Percentiles rank a stretch among this genome's conserved stretches.
Evolutionary conservation across 2,888 invertebrate species (phyloP).

Genomic region (Orchestes rusci): DNA sequence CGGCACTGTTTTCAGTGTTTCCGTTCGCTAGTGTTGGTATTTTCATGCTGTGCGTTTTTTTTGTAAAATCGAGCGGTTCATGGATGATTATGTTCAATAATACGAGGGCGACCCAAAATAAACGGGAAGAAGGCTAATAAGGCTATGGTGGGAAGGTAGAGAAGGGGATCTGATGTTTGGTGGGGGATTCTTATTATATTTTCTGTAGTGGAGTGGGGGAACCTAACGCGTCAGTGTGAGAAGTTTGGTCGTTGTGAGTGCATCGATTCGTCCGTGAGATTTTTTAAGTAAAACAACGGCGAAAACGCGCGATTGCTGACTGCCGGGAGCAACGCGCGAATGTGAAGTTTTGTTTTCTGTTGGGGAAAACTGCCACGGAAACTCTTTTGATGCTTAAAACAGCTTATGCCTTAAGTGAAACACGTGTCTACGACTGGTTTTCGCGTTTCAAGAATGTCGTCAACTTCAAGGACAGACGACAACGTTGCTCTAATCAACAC

Average conservation of each 20-base stretch:
- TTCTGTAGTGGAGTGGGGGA: no score
- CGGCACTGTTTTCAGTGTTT: no score
- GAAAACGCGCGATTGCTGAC: no score
- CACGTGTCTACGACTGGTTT: background rate
- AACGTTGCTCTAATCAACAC: background rate
- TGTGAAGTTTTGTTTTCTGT: no score
- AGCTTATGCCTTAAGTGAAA: background rate
- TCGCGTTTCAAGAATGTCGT: background rate
- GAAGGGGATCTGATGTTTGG: background rate
- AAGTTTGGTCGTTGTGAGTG: background rate
- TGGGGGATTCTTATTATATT: background rate
- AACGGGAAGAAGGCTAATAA: background rate
- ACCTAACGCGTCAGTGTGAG: no score
- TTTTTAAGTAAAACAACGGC: background rate
- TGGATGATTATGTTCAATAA: no score
- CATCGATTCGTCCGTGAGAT: background rate
- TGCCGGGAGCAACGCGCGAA: background rate
- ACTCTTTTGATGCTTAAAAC: background rate
- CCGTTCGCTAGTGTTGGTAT: no score
- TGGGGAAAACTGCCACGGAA: background rate
- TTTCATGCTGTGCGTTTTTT: no score
- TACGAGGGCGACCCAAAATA: background rate
- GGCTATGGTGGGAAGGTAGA: background rate
- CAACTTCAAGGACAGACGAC: background rate
- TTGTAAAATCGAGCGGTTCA: no score